Percentiles rank a stretch among this genome's conserved stretches.
These are phyloP conservation scores for Rutpela maculata DNA, from an alignment of 2,888 invertebrate species.

Conservation along the genomic window DNA sequence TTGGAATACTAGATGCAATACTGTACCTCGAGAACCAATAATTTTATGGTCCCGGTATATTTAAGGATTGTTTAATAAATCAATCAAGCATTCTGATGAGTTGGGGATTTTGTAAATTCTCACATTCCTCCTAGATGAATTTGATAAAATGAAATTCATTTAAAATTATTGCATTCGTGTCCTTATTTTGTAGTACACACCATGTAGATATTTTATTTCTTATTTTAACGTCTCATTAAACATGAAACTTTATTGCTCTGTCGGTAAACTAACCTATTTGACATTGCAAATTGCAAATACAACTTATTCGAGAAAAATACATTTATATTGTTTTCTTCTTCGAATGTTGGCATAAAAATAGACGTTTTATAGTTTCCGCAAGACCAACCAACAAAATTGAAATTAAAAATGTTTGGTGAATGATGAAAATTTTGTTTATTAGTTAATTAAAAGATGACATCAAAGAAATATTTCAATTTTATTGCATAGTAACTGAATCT, in stretches of 20 bases:
- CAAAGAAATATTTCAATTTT: neutral
- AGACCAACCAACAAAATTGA: constrained; percentile 26
- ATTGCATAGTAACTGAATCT: neutral
- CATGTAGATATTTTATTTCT: constrained; percentile 16
- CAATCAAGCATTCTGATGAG: too few relatives aligned
- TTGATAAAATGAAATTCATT: too few relatives aligned
- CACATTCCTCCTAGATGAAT: too few relatives aligned
- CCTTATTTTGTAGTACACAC: neutral
- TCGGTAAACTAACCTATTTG: constrained; percentile 44
- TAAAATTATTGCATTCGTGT: too few relatives aligned
- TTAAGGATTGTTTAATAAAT: too few relatives aligned
- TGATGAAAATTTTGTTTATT: constrained; percentile 2
- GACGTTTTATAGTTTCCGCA: constrained; percentile 40
- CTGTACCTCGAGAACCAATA: too few relatives aligned
- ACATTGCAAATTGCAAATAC: constrained; percentile 42
- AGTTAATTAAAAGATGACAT: neutral
- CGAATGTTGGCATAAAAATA: constrained; percentile 42
- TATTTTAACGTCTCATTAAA: constrained; percentile 37
- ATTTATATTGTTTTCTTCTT: constrained; percentile 39
- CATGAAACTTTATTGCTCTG: constrained; percentile 34
- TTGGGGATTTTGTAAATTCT: too few relatives aligned
- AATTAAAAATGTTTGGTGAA: constrained; percentile 11
- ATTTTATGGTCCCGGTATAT: too few relatives aligned
- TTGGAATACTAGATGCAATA: too few relatives aligned
- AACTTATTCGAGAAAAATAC: constrained; percentile 39